These are phyloP conservation scores for Podarcis muralis DNA, from an alignment of 2,113 vertebrate genomes.

Conservation along the genomic window DNA sequence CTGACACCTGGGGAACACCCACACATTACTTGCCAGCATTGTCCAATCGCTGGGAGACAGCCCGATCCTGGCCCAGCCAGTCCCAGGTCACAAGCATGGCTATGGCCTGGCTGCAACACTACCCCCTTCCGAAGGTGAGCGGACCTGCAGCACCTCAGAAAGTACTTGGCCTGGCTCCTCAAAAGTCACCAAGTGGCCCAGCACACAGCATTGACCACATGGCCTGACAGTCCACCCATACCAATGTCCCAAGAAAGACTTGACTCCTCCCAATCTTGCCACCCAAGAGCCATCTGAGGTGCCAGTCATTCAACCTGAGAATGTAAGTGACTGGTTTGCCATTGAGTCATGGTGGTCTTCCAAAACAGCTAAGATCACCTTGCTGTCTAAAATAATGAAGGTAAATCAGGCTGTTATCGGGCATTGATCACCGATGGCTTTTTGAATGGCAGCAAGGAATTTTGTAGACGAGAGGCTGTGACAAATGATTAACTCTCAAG, in stretches of 20 bases:
- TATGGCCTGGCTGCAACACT: too few species aligned
- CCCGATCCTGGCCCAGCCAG: too few species aligned
- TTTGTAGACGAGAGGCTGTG: neutral
- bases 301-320: neutral
- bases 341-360: neutral
- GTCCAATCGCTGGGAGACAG: too few species aligned
- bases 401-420: neutral
- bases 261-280: neutral
- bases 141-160: too few species aligned
- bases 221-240: neutral
- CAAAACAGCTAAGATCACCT: neutral
- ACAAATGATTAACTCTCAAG: neutral
- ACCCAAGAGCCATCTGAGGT: neutral
- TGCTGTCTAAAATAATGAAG: neutral
- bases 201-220: neutral
- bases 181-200: neutral
- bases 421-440: neutral
- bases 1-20: too few species aligned
- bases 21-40: too few species aligned
- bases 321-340: neutral
- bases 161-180: neutral
- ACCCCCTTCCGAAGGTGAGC: too few species aligned
- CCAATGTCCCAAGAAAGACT: neutral
- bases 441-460: neutral
- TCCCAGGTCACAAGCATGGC: too few species aligned